Base-by-base conservation (phyloP, 2,113 vertebrate genomes). In the human region DNA sequence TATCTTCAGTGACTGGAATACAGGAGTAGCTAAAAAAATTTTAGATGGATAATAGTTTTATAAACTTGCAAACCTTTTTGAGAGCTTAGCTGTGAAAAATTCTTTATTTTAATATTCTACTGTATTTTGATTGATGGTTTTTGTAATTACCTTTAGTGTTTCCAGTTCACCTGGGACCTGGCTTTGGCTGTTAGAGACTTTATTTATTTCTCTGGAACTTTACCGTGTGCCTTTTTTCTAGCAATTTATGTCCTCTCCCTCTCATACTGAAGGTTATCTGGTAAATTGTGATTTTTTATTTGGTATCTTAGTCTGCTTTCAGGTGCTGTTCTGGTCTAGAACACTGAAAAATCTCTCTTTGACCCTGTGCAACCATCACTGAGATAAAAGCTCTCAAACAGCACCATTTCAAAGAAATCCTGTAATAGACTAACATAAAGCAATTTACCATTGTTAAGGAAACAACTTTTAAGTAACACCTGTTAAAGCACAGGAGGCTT, bases 351-450 rank as follows among this genome's bases (percentile, higher is more conserved):
- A 8, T n/a, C 27, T 89, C 10, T 52, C 57, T 95, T 84, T 93
- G 40, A 86, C 84, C 8, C 57, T 79, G 18, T 50, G 95, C 73
- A 97, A 14, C 6, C 48, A 43, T 90, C 18, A 64, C 14, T 91
- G 93, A 90, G 17, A 30, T 16, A 82, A 76, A 98, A 40, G 23
- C 79, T 94, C 18, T 50, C 80, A 95, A 96, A 75, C 9, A 16
- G 7, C 7, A 18, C 16, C 4, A 45, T 80, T 98, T 93, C 82
- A 92, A 86, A 94, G 89, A 89, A 96, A 96, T 32, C 32, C 48
- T 89, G 22, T 70, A 22, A 76, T 55, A 81, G 0, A 2, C 43
- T 70, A 30, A 97, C 90, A 70, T 90, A 96, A 96, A 97, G 17
- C 59, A 93, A 64, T 55, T 96, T 96, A 43, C 75, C 45, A 40